Conservation (phyloP, 2,113 vertebrate genomes). For the Sapajus apella region DNA sequence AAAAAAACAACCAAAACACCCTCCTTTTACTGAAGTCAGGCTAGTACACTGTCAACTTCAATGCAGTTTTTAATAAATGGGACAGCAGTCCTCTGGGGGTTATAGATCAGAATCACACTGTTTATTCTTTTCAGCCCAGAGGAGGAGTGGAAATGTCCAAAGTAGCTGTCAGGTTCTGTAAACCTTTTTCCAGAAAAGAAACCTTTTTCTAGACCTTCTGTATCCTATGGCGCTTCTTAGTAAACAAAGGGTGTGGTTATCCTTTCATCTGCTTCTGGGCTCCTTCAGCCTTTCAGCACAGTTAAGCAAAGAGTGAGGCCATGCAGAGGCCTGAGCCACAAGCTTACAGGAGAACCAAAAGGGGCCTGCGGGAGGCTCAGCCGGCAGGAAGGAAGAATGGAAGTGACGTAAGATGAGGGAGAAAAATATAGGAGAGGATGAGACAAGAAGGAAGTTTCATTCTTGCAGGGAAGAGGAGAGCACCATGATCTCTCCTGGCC, state of each 20-base stretch:
- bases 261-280: not conserved
- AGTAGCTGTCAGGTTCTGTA: not conserved
- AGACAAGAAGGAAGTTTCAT: not conserved
- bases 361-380: not conserved
- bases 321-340: too few relatives aligned
- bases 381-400: not conserved
- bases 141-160: not conserved
- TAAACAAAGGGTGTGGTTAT: not conserved
- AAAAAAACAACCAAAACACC: not conserved
- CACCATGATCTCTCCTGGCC: not conserved
- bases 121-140: not conserved
- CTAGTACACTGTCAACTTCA: not conserved
- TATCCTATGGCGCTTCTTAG: not conserved
- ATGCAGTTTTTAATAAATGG: slow-evolving; percentile 9
- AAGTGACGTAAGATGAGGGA: not conserved
- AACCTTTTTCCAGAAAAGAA: not conserved
- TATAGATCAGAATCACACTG: not conserved
- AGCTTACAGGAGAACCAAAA: not conserved
- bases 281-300: not conserved
- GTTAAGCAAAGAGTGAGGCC: not conserved
- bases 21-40: not conserved
- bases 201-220: too few relatives aligned
- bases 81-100: not conserved
- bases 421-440: not conserved
- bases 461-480: rapidly evolving